Evolutionary conservation across 1,140 invertebrate species (phyloP), one percentile per base, ranked within the genome.

Genomic region (Dreissena rostriformis): DNA sequence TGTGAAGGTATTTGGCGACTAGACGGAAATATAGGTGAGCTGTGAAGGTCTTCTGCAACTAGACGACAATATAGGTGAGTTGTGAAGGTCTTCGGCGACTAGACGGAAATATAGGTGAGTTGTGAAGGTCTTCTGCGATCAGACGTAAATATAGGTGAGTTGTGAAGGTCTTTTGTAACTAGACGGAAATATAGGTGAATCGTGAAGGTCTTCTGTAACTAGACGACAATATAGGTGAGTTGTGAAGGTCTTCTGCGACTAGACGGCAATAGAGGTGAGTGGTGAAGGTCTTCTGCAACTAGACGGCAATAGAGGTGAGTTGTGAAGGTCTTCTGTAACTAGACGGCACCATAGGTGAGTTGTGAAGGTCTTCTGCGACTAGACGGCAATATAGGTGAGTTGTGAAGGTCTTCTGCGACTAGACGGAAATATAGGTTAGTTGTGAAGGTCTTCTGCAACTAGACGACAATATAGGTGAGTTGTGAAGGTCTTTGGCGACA

Each of bases 61-160:
- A 12, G 67, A 90, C 0, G 87, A 86, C 0, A 87, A 82, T 12
- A 88, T 91, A 55, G 98, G 97, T 55, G 99, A 98, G 98, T 68
- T 17, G 29, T 7, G 4, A 39, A 39, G 2, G 8, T 39, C 8
- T 39, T 39, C 8, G n/a, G 4, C 88, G 88, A 28, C 84, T 94
- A 12, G 67, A 90, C 0, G 87, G 86, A 0, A 87, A 82, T 12
- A 88, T 91, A 55, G 98, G 97, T 55, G 99, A 98, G 98, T 68
- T 17, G 29, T 7, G 4, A 39, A 39, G 2, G 8, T 39, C 8
- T 39, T 39, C 8, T n/a, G n/a, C n/a, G n/a, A n/a, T n/a, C n/a
- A n/a, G 67, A 90, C 0, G 87, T 86, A 0, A 87, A 82, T 12
- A 88, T 91, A 55, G 98, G 97, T 55, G 99, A 98, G 98, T 68